Conservation (phyloP, 2,797 vertebrate genomes). For the Echiichthys vipera region DNA sequence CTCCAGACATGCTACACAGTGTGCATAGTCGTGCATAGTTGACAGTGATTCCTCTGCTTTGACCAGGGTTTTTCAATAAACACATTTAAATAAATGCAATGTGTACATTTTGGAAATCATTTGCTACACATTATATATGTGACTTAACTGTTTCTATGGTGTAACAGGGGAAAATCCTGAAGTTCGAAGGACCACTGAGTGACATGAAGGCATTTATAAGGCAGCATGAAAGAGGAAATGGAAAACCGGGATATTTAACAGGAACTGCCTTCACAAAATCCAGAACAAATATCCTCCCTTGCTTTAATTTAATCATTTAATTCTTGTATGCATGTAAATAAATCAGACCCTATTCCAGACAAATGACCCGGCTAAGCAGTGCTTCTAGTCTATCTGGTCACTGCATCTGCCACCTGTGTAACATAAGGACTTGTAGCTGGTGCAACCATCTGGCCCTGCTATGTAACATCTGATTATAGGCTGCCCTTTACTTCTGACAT, state of each 20-base stretch:
- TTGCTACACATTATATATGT: background rate
- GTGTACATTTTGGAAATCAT: background rate
- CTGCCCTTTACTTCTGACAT: background rate
- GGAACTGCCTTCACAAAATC: background rate
- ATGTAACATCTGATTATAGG: background rate
- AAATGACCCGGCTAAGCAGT: slow-evolving; percentile 33
- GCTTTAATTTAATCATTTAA: slow-evolving; percentile 2
- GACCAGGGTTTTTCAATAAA: background rate
- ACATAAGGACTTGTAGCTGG: slow-evolving; percentile 36
- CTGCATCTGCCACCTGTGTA: slow-evolving; percentile 44
- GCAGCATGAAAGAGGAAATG: background rate
- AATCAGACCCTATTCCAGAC: slow-evolving; percentile 11
- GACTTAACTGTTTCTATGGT: background rate
- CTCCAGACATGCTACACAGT: background rate
- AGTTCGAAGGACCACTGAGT: background rate
- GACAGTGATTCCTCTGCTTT: background rate
- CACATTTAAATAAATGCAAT: no score
- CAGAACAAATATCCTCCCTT: background rate
- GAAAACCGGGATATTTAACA: background rate
- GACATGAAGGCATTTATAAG: background rate
- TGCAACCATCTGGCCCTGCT: slow-evolving; percentile 15
- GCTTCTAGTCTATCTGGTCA: slow-evolving; percentile 23
- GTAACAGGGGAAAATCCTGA: background rate
- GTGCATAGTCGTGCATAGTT: background rate
- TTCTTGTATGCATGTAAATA: slow-evolving; percentile 11